Conservation (phyloP, 2,113 vertebrate genomes). For the Coracopsis vasa region DNA sequence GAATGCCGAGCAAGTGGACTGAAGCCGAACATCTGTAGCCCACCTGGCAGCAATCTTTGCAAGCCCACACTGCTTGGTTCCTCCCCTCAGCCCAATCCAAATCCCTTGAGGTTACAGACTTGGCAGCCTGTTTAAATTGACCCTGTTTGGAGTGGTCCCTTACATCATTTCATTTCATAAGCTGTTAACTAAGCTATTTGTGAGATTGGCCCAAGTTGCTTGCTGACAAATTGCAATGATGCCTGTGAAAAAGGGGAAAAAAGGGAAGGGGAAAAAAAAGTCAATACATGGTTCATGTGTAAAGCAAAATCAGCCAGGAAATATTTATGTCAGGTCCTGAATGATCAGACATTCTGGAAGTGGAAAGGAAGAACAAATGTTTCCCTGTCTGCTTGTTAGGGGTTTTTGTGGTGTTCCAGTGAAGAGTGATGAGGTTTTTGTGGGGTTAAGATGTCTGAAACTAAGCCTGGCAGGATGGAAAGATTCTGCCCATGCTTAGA, state of each 20-base stretch:
- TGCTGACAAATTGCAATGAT: slow-evolving; percentile 35
- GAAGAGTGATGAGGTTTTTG: slow-evolving; percentile 24
- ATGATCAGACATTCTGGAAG: neutral
- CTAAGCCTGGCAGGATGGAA: slow-evolving; percentile 17
- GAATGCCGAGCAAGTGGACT: slow-evolving; percentile 12
- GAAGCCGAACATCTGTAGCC: slow-evolving; percentile 27
- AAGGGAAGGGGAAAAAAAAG: neutral
- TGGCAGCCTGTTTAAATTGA: slow-evolving; percentile 36
- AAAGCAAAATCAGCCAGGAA: slow-evolving; percentile 28
- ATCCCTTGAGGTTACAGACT: neutral
- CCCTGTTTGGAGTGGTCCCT: slow-evolving; percentile 3
- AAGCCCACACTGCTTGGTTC: slow-evolving; percentile 31
- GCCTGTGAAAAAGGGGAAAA: neutral
- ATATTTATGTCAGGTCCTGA: neutral
- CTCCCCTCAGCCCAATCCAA: neutral
- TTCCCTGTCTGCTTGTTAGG: slow-evolving; percentile 37
- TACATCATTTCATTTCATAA: slow-evolving; percentile 46
- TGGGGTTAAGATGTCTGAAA: slow-evolving; percentile 8
- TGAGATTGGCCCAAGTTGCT: neutral
- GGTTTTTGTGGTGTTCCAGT: slow-evolving; percentile 41
- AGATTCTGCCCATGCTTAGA: neutral
- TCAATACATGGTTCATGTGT: neutral
- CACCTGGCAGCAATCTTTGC: slow-evolving; percentile 57
- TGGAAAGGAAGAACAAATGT: slow-evolving; percentile 22
- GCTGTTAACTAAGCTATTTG: slow-evolving; percentile 43